Conservation (phyloP, 2,888 invertebrate genomes). For the Harmothoe impar region DNA sequence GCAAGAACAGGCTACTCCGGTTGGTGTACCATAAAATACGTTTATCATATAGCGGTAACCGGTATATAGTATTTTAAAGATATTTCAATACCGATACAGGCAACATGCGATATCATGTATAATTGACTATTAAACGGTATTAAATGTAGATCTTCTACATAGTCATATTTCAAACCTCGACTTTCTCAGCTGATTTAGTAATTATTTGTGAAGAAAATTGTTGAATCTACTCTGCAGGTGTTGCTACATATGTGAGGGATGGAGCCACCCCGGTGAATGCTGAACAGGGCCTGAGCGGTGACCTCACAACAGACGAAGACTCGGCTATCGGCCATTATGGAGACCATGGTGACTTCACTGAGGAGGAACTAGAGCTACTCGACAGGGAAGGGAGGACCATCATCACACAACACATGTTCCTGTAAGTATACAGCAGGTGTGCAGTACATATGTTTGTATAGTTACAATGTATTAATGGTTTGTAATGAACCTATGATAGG, state of each 20-base stretch:
- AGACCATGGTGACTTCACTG: slow-evolving; percentile 78
- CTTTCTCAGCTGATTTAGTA: no score
- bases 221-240: slow-evolving; percentile 78
- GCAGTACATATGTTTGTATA: not conserved
- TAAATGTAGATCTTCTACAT: no score
- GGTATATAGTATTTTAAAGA: no score
- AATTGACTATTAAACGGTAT: no score
- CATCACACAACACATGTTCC: slow-evolving; percentile 84
- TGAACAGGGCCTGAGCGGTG: slow-evolving; percentile 84
- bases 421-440: slow-evolving; percentile 70
- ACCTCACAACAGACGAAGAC: slow-evolving; percentile 68
- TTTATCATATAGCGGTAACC: no score
- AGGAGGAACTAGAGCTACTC: slow-evolving; percentile 81
- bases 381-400: slow-evolving; percentile 85
- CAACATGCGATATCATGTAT: no score
- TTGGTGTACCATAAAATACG: slow-evolving; percentile 71
- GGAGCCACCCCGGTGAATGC: slow-evolving; percentile 82
- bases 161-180: no score
- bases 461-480: not conserved
- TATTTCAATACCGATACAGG: no score
- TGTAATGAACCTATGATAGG: no score
- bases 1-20: slow-evolving; percentile 85
- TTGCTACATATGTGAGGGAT: slow-evolving; percentile 84
- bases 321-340: slow-evolving; percentile 81
- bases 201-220: no score